Conservation (phyloP, 2,113 vertebrate genomes). For the Hemiscyllium ocellatum region DNA sequence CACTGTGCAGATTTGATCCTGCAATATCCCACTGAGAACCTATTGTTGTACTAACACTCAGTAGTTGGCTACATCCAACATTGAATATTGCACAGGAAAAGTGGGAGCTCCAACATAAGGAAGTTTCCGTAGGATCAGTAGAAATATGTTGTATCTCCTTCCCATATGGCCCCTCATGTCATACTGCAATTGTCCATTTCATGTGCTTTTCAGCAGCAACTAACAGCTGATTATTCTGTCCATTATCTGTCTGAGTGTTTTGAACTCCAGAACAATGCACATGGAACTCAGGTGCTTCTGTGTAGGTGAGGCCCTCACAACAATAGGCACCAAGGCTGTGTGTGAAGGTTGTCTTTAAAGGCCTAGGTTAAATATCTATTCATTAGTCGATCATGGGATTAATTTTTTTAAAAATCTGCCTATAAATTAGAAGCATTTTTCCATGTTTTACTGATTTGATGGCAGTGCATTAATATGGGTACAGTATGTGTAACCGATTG, state of each 20-base stretch:
- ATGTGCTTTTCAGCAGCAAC: neutral
- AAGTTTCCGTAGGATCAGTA: neutral
- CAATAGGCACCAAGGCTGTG: neutral
- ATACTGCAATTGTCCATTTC: neutral
- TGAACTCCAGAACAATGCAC: neutral
- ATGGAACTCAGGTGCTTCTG: neutral
- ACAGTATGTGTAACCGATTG: neutral
- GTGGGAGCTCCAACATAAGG: neutral
- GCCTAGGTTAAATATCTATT: neutral
- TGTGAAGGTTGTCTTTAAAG: neutral
- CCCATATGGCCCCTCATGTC: neutral
- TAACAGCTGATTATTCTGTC: neutral
- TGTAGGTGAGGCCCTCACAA: neutral
- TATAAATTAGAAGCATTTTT: neutral
- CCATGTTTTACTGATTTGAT: neutral
- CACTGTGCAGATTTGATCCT: neutral
- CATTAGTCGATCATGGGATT: neutral
- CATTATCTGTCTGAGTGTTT: neutral
- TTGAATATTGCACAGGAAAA: neutral
- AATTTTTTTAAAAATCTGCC: neutral
- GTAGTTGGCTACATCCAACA: neutral
- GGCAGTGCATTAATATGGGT: too few relatives aligned
- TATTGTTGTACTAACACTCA: neutral
- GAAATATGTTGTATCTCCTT: too few relatives aligned
- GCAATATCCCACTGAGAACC: neutral